These are phyloP conservation scores for Nasalis larvatus DNA, from an alignment of 2,113 vertebrate genomes.

Conservation along the genomic window DNA sequence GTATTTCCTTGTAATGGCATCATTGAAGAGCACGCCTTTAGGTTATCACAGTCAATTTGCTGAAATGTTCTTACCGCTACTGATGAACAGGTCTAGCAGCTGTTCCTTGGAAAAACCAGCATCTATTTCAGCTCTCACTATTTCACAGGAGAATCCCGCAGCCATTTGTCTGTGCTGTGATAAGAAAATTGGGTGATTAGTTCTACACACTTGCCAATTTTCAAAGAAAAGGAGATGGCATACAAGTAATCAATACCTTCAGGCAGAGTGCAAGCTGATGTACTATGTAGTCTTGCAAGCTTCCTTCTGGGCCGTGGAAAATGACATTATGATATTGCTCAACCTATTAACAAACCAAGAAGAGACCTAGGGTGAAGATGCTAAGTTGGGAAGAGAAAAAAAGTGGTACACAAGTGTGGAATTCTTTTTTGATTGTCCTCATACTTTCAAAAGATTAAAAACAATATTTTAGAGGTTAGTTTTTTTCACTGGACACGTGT, in stretches of 20 bases:
- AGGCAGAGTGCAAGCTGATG: slow-evolving; percentile 91
- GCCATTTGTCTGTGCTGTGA: slow-evolving; percentile 91
- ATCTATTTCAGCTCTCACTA: slow-evolving; percentile 91
- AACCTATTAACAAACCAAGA: slow-evolving; percentile 85
- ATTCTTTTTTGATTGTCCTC: not conserved
- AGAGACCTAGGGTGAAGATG: not conserved
- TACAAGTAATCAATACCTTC: slow-evolving; percentile 84
- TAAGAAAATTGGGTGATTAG: slow-evolving; percentile 68
- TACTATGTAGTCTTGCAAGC: slow-evolving; percentile 93
- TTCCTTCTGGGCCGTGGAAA: slow-evolving; percentile 96
- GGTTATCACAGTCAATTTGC: not conserved
- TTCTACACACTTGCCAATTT: not conserved
- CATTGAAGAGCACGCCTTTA: not conserved
- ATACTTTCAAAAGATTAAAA: not conserved
- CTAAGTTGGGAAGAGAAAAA: not conserved
- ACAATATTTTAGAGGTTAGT: not conserved
- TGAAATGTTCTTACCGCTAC: slow-evolving; percentile 86
- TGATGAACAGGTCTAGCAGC: slow-evolving; percentile 93
- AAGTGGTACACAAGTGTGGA: not conserved
- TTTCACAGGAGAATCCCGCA: slow-evolving; percentile 89
- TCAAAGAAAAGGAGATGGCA: not conserved
- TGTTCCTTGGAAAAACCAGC: slow-evolving; percentile 92
- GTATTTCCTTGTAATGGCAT: slow-evolving; percentile 11
- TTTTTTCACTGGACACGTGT: not conserved
- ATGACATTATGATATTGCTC: slow-evolving; percentile 96